These are phyloP conservation scores for Melanotaenia nigrans DNA, from an alignment of 2,797 vertebrate species.

Conservation along the genomic window DNA sequence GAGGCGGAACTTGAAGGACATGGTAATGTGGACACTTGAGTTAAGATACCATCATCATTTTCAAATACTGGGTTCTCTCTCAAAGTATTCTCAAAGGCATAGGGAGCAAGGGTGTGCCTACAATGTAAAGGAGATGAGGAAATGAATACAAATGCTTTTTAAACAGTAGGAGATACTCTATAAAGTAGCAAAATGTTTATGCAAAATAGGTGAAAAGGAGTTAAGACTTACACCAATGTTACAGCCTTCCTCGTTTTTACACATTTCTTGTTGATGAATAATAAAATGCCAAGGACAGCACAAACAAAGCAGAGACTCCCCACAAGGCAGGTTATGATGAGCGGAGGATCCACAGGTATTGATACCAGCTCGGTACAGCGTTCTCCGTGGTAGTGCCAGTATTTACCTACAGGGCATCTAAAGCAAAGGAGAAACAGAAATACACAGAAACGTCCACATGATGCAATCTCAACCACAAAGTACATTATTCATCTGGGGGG, in stretches of 20 bases:
- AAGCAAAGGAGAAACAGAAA: constrained; percentile 42
- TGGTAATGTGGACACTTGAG: constrained; percentile 80
- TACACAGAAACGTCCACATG: background rate
- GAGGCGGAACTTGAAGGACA: constrained; percentile 80
- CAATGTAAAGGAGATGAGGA: constrained; percentile 76
- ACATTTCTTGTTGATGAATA: constrained; percentile 87
- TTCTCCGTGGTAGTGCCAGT: constrained; percentile 86
- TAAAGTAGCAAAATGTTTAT: background rate
- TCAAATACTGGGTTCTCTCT: constrained; percentile 88
- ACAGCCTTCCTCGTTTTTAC: constrained; percentile 80
- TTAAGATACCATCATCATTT: constrained; percentile 82
- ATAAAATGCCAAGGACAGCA: constrained; percentile 81
- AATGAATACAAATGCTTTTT: constrained; percentile 24
- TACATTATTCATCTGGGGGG: background rate
- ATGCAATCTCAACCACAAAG: background rate
- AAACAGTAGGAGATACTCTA: constrained; percentile 13
- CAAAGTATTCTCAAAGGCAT: constrained; percentile 82
- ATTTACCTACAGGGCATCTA: constrained; percentile 86
- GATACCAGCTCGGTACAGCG: constrained; percentile 86
- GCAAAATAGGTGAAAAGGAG: background rate
- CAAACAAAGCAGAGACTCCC: constrained; percentile 84
- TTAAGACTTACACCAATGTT: constrained; percentile 84
- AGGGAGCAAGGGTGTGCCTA: constrained; percentile 82
- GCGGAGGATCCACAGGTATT: constrained; percentile 78
- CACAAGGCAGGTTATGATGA: constrained; percentile 79